A percentile compares a stretch with the other conserved stretches of the same genome.
These are phyloP conservation scores for Archips crataeganus DNA, from an alignment of 2,888 invertebrate genomes.

Conservation along the genomic window DNA sequence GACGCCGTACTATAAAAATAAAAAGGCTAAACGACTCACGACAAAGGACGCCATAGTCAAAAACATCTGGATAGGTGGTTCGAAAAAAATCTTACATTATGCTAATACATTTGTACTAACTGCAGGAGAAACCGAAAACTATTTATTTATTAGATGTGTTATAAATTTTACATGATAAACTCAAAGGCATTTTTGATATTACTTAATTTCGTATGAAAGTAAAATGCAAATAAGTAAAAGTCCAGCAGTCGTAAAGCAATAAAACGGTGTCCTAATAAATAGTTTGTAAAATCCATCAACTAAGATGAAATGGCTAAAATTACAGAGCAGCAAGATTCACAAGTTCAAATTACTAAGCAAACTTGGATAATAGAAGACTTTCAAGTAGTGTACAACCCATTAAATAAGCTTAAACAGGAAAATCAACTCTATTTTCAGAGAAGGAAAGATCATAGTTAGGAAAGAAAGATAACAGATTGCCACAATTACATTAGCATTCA, in stretches of 20 bases:
- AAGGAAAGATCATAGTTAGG: not conserved
- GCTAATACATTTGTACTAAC: too few species aligned
- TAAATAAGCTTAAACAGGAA: not conserved
- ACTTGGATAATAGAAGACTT: slow-evolving; percentile 8
- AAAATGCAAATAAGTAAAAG: slow-evolving; percentile 30
- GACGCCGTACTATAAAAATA: too few species aligned
- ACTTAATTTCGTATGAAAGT: slow-evolving; percentile 4
- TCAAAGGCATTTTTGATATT: not conserved
- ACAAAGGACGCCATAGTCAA: too few species aligned
- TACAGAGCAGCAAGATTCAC: slow-evolving; percentile 1
- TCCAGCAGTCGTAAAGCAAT: not conserved
- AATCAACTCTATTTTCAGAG: not conserved
- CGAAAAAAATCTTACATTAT: too few species aligned
- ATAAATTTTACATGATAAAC: not conserved
- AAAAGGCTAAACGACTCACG: too few species aligned
- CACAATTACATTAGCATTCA: slow-evolving; percentile 40
- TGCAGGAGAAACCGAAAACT: too few species aligned
- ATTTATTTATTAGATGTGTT: too few species aligned
- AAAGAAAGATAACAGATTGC: slow-evolving; percentile 24
- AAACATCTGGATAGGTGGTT: too few species aligned
- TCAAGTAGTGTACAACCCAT: slow-evolving; percentile 11
- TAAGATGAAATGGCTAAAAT: slow-evolving; percentile 10
- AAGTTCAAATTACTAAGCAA: slow-evolving; percentile 18
- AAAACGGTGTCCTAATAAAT: slow-evolving; percentile 2
- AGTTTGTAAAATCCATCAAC: slow-evolving; percentile 10